Conservation (phyloP, 2,113 vertebrate genomes). For the Pogona vitticeps region DNA sequence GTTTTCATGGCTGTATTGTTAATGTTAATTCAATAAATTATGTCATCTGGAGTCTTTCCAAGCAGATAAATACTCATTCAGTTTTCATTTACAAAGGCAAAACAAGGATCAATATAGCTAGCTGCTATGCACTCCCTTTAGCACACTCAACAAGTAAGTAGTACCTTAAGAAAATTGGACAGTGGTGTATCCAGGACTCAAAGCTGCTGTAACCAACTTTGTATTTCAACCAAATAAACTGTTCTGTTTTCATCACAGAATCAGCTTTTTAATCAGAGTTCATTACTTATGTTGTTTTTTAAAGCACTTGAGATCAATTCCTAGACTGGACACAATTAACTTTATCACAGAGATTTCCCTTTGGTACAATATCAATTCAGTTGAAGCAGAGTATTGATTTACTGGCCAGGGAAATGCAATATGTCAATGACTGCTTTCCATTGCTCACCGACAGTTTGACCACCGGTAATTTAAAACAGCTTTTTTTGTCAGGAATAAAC, state of each 20-base stretch:
- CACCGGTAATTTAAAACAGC: background rate
- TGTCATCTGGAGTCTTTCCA: background rate
- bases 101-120: background rate
- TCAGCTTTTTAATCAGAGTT: background rate
- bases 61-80: background rate
- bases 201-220: background rate
- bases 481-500: background rate
- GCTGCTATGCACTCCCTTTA: background rate
- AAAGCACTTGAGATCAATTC: background rate
- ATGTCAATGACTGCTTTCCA: background rate
- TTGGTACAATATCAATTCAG: background rate
- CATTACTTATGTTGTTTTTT: too few species aligned
- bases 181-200: background rate
- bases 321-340: background rate
- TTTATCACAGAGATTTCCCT: background rate
- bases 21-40: background rate
- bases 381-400: background rate
- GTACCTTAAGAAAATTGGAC: background rate
- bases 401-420: background rate
- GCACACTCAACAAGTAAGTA: background rate
- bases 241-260: background rate
- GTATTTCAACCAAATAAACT: background rate
- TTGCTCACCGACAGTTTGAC: background rate
- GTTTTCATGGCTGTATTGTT: background rate
- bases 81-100: background rate